Percentiles rank a stretch among this genome's conserved stretches.
Conservation (phyloP, 1,140 invertebrate species). For the Hermatobates lingyangjiaoensis region DNA sequence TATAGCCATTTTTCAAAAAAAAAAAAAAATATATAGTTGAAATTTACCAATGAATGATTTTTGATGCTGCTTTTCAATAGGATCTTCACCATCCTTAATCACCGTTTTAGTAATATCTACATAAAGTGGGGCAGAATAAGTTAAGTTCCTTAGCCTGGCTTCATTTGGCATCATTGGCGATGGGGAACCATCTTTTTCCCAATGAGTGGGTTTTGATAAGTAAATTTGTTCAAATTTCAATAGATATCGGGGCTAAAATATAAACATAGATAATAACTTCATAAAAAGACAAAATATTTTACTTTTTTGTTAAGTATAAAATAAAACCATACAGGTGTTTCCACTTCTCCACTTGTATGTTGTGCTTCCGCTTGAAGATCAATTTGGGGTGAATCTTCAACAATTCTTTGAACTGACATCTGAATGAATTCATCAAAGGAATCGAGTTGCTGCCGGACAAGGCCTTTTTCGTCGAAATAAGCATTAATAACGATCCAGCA, state of each 20-base stretch:
- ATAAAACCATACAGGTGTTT: constrained; percentile 48
- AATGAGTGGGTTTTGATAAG: constrained; percentile 95
- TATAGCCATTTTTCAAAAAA: too few relatives aligned
- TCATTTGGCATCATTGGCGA: constrained; percentile 99
- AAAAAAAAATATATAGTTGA: too few relatives aligned
- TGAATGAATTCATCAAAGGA: constrained; percentile 99
- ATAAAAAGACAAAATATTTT: not conserved
- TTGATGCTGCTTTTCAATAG: constrained; percentile 81
- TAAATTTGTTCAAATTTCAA: constrained; percentile 99
- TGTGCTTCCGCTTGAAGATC: constrained; percentile 95
- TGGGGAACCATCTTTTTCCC: constrained; percentile 97
- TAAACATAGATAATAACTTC: constrained; percentile 10
- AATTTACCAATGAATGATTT: constrained; percentile 84
- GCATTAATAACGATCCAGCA: constrained; percentile 99
- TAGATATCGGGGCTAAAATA: constrained; percentile 56
- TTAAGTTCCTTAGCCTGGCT: constrained; percentile 68
- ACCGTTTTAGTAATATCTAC: constrained; percentile 97
- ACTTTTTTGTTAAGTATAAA: not conserved
- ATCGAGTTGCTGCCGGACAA: constrained; percentile 95
- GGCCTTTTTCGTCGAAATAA: constrained; percentile 97
- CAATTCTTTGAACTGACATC: constrained; percentile 97
- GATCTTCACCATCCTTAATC: constrained; percentile 74
- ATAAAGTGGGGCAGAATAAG: constrained; percentile 93
- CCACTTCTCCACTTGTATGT: constrained; percentile 78
- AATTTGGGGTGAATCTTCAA: constrained; percentile 93